These are phyloP conservation scores for Vespertilio murinus DNA, from an alignment of 2,797 vertebrate species.

Conservation along the genomic window DNA sequence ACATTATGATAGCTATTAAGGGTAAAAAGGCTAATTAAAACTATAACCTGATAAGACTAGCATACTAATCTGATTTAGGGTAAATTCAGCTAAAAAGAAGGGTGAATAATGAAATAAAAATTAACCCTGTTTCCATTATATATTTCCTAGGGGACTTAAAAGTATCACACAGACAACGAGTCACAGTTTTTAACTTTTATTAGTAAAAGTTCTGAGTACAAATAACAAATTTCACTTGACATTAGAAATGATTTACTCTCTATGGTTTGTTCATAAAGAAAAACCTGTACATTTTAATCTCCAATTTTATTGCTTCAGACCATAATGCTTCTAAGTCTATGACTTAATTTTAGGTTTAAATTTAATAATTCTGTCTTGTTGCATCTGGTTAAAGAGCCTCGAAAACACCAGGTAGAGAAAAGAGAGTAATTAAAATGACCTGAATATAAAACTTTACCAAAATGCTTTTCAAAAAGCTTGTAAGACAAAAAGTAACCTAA, in stretches of 20 bases:
- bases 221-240: conserved; percentile 60
- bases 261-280: conserved; percentile 49
- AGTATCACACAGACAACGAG: conserved; percentile 58
- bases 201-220: conserved; percentile 63
- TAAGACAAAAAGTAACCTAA: conserved; percentile 68
- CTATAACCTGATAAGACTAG: conserved; percentile 56
- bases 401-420: conserved; percentile 50
- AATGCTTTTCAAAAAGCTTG: conserved; percentile 77
- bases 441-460: conserved; percentile 64
- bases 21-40: conserved; percentile 69
- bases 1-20: conserved; percentile 31
- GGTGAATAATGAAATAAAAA: conserved; percentile 36
- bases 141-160: conserved; percentile 32
- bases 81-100: conserved; percentile 59
- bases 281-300: conserved; percentile 49
- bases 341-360: conserved; percentile 66
- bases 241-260: conserved; percentile 38
- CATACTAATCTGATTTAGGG: conserved; percentile 43
- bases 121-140: not conserved
- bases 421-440: conserved; percentile 46
- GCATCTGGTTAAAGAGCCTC: conserved; percentile 14
- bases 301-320: conserved; percentile 55
- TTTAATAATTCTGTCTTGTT: conserved; percentile 58
- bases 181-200: conserved; percentile 67
- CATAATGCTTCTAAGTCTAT: conserved; percentile 50